Percentiles rank a stretch among this genome's conserved stretches.
Conservation (phyloP, 1,140 invertebrate species). For the Choristoneura fumiferana region DNA sequence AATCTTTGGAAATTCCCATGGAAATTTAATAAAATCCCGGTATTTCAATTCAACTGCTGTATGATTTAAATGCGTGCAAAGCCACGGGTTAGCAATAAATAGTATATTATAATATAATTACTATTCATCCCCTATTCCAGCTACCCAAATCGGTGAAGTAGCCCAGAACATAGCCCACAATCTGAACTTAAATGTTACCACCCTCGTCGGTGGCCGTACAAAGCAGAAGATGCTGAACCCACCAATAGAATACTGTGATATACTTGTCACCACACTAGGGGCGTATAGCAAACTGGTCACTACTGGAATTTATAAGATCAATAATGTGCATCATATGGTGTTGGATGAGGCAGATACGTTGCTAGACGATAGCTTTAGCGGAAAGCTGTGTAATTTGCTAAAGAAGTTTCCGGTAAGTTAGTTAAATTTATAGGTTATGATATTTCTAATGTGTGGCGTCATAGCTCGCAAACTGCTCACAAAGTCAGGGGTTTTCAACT, state of each 20-base stretch:
- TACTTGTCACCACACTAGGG: constrained; percentile 88
- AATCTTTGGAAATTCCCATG: too few relatives aligned
- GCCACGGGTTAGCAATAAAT: too few relatives aligned
- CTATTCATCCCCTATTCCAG: too few relatives aligned
- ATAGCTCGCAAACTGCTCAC: too few relatives aligned
- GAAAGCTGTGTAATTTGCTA: constrained; percentile 84
- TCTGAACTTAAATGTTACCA: constrained; percentile 82
- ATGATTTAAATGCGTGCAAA: too few relatives aligned
- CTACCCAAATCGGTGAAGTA: constrained; percentile 80
- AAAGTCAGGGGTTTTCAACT: too few relatives aligned
- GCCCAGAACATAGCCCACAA: constrained; percentile 79
- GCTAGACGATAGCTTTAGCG: constrained; percentile 92
- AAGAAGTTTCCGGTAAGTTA: constrained; percentile 84
- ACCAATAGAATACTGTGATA: constrained; percentile 83
- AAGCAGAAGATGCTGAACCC: constrained; percentile 84
- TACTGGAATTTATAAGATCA: constrained; percentile 83
- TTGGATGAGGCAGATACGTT: constrained; percentile 97
- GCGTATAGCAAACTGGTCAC: constrained; percentile 87
- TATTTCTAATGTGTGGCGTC: too few relatives aligned
- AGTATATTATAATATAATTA: too few relatives aligned
- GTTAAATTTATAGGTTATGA: too few relatives aligned
- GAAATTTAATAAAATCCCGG: too few relatives aligned
- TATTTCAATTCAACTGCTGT: too few relatives aligned
- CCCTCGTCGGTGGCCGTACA: constrained; percentile 86
- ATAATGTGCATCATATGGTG: constrained; percentile 86